Evolutionary conservation across 1,140 invertebrate genomes (phyloP), one percentile per base, ranked within the genome.

Genomic region (Potamilus streckersoni): DNA sequence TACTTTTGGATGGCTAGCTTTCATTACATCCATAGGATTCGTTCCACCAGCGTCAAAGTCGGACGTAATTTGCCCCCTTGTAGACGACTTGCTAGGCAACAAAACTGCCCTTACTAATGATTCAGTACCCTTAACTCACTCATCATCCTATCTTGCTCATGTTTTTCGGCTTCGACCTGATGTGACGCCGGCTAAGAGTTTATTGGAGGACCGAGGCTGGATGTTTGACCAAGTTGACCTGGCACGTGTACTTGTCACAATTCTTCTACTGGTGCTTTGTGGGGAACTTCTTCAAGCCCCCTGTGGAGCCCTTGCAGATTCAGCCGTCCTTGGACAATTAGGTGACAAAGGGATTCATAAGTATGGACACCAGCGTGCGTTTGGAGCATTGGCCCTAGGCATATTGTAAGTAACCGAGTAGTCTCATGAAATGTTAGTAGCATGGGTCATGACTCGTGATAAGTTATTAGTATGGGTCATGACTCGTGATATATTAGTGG

Each of bases 311-410:
- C 69, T 77, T 20, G 75, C 75, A 19, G 75, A 77, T 60, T 71
- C 75, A 20, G 75, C 70, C 16, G 72, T 70, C 61, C 73, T 77
- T 17, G 75, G 73, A 60, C 59, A 61, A 15, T 59, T 77, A 11
- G 75, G 75, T 17, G 64, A 56, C 16, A 66, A 61, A 20, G 70
- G 61, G 16, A 77, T 77, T 63, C 58, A 77, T 49, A 72, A 73
- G n/a, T 77, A 77, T 59, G 75, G 75, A 20, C 75, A 72, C 65
- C 75, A 77, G 65, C 59, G 75, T 20, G 75, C 75, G 19, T 77
- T 56, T 56, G 75, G 75, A 72, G 72, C 75, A 23, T 38, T 77
- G 14, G 75, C 70, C 17, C 69, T 77, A 16, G 75, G 75, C 6
- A 61, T 67, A 16, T 57, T 69, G 75, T 77, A 72, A 64, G 74